These are phyloP conservation scores for Lamproptera curius DNA, from an alignment of 2,888 invertebrate species.

Conservation along the genomic window DNA sequence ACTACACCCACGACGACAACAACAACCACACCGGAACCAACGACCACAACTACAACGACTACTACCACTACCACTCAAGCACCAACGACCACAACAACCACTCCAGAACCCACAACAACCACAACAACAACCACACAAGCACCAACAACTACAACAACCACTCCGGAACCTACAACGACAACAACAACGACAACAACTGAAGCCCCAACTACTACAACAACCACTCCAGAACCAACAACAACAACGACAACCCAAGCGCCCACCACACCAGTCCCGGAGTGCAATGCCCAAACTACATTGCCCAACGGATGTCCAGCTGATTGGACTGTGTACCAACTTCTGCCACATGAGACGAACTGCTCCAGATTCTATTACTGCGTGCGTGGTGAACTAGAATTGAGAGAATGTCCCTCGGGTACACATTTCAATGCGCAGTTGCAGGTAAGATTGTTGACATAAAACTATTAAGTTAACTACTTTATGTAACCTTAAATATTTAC, in stretches of 20 bases:
- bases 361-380: slow-evolving; percentile 41
- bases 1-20: slow-evolving; percentile 22
- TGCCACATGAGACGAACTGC: slow-evolving; percentile 42
- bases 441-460: slow-evolving; percentile 23
- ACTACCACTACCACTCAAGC: slow-evolving; percentile 15
- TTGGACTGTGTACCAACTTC: slow-evolving; percentile 29
- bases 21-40: slow-evolving; percentile 13
- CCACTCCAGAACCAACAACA: slow-evolving; percentile 1
- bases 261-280: slow-evolving; percentile 9
- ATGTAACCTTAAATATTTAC: too few relatives aligned
- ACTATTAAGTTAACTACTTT: not conserved
- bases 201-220: slow-evolving; percentile 17
- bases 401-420: slow-evolving; percentile 28
- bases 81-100: slow-evolving; percentile 9
- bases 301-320: slow-evolving; percentile 38
- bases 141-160: slow-evolving; percentile 18
- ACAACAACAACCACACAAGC: slow-evolving; percentile 1
- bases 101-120: slow-evolving; percentile 23
- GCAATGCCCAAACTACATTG: slow-evolving; percentile 21
- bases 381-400: slow-evolving; percentile 33
- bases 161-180: slow-evolving; percentile 13
- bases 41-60: slow-evolving; percentile 20
- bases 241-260: slow-evolving; percentile 14
- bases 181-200: slow-evolving; percentile 6
- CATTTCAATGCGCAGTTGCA: slow-evolving; percentile 34